Conservation (phyloP, 2,797 vertebrate species). For the Aplochiton taeniatus region DNA sequence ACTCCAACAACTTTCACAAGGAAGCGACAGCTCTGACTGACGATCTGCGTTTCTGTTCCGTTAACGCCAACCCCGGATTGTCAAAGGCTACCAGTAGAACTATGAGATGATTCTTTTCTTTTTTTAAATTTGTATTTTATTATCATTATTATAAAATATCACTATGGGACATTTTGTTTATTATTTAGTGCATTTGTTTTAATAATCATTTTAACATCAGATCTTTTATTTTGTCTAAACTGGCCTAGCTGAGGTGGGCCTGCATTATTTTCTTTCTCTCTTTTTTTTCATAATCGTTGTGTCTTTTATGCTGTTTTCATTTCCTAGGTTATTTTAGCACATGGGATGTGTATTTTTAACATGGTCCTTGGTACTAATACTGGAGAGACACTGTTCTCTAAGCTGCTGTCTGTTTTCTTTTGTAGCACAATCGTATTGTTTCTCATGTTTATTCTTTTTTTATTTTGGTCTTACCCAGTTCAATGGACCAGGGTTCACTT, state of each 20-base stretch:
- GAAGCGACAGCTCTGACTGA: constrained; percentile 56
- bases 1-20: constrained; percentile 63
- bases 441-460: constrained; percentile 41
- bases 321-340: constrained; percentile 72
- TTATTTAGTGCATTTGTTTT: constrained; percentile 67
- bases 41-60: constrained; percentile 52
- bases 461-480: constrained; percentile 57
- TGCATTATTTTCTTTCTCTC: constrained; percentile 60
- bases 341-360: constrained; percentile 75
- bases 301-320: constrained; percentile 40
- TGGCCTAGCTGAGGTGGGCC: constrained; percentile 46
- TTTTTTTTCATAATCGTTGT: constrained; percentile 63
- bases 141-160: constrained; percentile 64
- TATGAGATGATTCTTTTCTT: constrained; percentile 58
- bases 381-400: constrained; percentile 73
- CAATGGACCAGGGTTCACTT: constrained; percentile 51
- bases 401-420: constrained; percentile 71
- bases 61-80: constrained; percentile 65
- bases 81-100: constrained; percentile 78
- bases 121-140: constrained; percentile 54
- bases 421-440: constrained; percentile 47
- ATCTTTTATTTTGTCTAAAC: constrained; percentile 68
- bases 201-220: constrained; percentile 73
- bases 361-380: constrained; percentile 73
- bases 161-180: constrained; percentile 66